Base-by-base conservation (phyloP, 2,797 vertebrate genomes). In the Coregonus suidteri region DNA sequence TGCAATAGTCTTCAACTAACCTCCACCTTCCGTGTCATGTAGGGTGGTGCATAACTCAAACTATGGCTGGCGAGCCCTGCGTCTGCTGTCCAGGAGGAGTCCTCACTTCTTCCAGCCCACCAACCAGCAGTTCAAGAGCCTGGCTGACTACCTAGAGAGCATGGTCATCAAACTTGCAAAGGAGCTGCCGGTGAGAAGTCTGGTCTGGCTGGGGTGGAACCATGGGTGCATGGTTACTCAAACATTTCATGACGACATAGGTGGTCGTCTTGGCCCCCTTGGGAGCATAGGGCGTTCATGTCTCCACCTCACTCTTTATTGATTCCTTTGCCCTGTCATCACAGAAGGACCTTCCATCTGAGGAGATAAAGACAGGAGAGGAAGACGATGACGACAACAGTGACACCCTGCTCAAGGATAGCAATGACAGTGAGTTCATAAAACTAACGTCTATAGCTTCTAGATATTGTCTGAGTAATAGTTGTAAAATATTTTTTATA, bases 161-260 rank as follows among this genome's bases (percentile, higher is more conserved):
- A 99, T 99, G 98, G 98, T 99, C 82, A 98, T 98, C 95, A 99
- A 99, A 85, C 90, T 99, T 91, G 98, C 98, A 85, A 99, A 99
- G 92, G 98, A 99, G 79, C 93, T 99, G 77, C 98, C 98, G 81
- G 98, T 99, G 88, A 96, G 97, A 94, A 35, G 1, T 72, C 64
- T 6, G 7, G 18, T 62, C 56, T 20, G 18, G 16, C 14, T 54
- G 13, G 14, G 53, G 14, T 54, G 1, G n/a, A 18, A n/a, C 20
- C 59, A 64, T 30, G 54, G 54, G 16, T 56, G 54, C 15, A 15
- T 56, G 59, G 59, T 25, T 3, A 1, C 6, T 6, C 37, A 11
- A 64, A 25, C 20, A 13, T 56, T 56, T 18, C 16, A 18, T 18
- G 15, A 59, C 11, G 3, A 64, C 59, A 30, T 59, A n/a, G 5